Evolutionary conservation across 2,888 invertebrate genomes (phyloP).

Genomic region (Frankliniella intonsa): DNA sequence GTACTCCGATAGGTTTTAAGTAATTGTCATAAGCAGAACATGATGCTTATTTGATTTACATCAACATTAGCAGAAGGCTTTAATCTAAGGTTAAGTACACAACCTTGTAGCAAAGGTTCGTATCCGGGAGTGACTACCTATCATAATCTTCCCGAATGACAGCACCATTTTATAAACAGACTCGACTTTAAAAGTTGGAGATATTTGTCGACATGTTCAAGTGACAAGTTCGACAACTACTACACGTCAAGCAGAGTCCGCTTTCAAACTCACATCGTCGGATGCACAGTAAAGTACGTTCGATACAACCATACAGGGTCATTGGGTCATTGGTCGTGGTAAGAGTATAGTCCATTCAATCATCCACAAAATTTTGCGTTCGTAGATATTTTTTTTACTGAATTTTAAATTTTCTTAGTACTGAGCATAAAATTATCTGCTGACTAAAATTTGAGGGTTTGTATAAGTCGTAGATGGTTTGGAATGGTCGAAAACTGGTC

Average conservation of each 20-base stretch:
- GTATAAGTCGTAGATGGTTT: neutral
- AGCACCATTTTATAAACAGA: neutral
- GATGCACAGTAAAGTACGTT: too few relatives aligned
- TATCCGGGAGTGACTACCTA: too few relatives aligned
- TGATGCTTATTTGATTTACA: neutral
- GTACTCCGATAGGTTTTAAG: neutral
- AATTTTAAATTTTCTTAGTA: too few relatives aligned
- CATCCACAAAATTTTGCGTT: too few relatives aligned
- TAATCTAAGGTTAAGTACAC: neutral
- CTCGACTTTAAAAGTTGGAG: neutral
- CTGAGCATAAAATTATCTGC: too few relatives aligned
- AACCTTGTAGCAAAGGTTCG: neutral
- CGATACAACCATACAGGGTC: too few relatives aligned
- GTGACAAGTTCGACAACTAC: neutral
- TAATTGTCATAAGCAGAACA: neutral
- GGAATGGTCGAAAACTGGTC: neutral
- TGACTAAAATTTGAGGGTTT: neutral
- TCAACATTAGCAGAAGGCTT: conserved; percentile 3
- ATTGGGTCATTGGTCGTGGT: too few relatives aligned
- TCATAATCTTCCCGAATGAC: neutral
- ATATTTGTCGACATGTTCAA: neutral
- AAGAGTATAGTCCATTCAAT: too few relatives aligned
- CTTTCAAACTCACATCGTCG: conserved; percentile 6
- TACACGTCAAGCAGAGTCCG: neutral
- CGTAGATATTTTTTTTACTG: too few relatives aligned